phyloP scores from a whole-genome alignment of 2,888 invertebrate species.

The Andrena fulva region DNA sequence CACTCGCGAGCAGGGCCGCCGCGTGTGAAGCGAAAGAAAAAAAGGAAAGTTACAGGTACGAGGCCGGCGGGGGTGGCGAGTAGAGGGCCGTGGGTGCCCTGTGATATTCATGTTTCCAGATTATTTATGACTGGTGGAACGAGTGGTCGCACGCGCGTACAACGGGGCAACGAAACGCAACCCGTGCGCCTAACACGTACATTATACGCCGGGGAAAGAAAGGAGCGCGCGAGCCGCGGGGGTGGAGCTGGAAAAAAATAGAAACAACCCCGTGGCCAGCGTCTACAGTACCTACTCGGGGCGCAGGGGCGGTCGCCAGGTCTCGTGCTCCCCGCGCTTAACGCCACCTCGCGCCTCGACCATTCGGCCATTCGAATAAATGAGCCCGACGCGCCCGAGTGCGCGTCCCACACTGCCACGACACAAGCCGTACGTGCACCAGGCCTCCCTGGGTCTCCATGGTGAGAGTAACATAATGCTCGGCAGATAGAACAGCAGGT shows the following conservation, averaged over 20 bases:
- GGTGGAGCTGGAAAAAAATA: conserved; percentile 63
- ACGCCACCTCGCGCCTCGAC: conserved; percentile 27
- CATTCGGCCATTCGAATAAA: conserved; percentile 67
- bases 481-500: conserved; percentile 71
- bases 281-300: conserved; percentile 13
- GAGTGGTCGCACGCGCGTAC: conserved; percentile 79
- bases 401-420: not conserved
- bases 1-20: conserved; percentile 28
- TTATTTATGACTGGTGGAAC: conserved; percentile 80
- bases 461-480: conserved; percentile 73
- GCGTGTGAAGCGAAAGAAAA: conserved; percentile 48
- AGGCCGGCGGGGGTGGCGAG: conserved; percentile 56
- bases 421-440: not conserved
- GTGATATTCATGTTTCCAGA: conserved; percentile 79
- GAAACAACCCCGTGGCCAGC: conserved; percentile 53
- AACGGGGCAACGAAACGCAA: conserved; percentile 70
- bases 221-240: conserved; percentile 40
- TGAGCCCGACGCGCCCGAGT: conserved; percentile 47
- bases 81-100: conserved; percentile 57
- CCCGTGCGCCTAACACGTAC: conserved; percentile 77
- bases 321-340: conserved; percentile 66
- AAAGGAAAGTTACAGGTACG: conserved; percentile 39
- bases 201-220: conserved; percentile 68
- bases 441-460: conserved; percentile 43
- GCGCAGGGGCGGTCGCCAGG: conserved; percentile 43